Evolutionary conservation across 2,888 invertebrate species (phyloP).

Genomic region (Digitonthophagus gazella): DNA sequence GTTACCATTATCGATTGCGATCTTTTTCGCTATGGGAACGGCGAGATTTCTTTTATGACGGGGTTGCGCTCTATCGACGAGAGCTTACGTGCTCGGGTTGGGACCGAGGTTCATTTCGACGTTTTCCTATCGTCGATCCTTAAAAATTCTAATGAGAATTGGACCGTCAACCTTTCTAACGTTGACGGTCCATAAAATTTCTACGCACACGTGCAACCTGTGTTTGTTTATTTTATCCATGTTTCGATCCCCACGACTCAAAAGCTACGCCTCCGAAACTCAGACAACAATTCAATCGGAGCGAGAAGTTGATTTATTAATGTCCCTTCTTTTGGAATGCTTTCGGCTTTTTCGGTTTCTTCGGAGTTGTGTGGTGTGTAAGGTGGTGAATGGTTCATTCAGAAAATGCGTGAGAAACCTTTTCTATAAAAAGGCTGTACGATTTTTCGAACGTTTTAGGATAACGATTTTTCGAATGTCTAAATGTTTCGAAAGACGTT

Average conservation of each 20-base stretch:
- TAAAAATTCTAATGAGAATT: neutral
- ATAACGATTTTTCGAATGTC: neutral
- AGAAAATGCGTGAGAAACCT: neutral
- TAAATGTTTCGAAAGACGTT: too few species aligned
- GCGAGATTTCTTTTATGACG: neutral
- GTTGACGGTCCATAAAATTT: too few species aligned
- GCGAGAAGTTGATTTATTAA: neutral
- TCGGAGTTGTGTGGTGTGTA: neutral
- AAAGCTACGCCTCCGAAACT: too few species aligned
- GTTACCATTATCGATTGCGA: neutral
- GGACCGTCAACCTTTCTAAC: too few species aligned
- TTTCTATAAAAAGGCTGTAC: neutral
- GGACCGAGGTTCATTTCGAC: too few species aligned
- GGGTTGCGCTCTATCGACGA: neutral
- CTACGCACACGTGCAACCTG: too few species aligned
- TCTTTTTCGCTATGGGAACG: neutral
- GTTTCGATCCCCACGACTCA: too few species aligned
- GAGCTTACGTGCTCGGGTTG: neutral
- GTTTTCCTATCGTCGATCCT: neutral
- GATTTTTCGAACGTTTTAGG: too few species aligned
- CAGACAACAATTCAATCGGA: neutral
- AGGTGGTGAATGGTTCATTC: neutral
- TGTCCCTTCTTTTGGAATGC: neutral
- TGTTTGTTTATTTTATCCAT: neutral
- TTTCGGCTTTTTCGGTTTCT: neutral